phyloP scores from a whole-genome alignment of 2,113 vertebrate genomes.

The Epinephelus lanceolatus region DNA sequence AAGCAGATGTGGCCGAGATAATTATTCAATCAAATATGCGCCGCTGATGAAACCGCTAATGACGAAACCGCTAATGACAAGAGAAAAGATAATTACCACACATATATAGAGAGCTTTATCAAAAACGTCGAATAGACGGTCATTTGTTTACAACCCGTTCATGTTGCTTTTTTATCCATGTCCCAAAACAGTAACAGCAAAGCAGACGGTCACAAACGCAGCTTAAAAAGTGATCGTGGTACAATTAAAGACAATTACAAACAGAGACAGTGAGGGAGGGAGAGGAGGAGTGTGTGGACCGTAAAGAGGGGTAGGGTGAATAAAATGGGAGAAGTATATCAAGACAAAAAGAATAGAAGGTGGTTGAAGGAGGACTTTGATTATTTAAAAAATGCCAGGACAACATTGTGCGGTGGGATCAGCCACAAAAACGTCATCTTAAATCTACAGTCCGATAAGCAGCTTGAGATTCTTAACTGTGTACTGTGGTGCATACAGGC shows the following conservation, averaged over 20 bases:
- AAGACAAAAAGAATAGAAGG: constrained; percentile 56
- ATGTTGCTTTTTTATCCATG: constrained; percentile 11
- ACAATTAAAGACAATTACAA: constrained; percentile 44
- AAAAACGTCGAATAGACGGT: constrained; percentile 41
- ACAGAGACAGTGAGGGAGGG: constrained; percentile 30
- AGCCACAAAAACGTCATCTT: constrained; percentile 78
- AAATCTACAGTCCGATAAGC: constrained; percentile 83
- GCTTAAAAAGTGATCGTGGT: constrained; percentile 31
- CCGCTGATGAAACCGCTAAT: constrained; percentile 50
- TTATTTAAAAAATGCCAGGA: constrained; percentile 80
- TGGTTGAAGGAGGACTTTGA: constrained; percentile 61
- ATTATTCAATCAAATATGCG: constrained; percentile 77
- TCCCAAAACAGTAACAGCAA: constrained; percentile 31
- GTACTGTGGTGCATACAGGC: constrained; percentile 38
- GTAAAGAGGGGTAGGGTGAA: constrained; percentile 34
- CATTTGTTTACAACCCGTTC: constrained; percentile 39
- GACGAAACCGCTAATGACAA: constrained; percentile 41
- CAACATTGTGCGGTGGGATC: constrained; percentile 66
- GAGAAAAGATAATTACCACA: constrained; percentile 58
- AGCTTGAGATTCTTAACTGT: constrained; percentile 69
- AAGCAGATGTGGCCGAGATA: constrained; percentile 55
- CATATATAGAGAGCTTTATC: constrained; percentile 20
- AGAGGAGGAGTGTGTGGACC: constrained; percentile 21
- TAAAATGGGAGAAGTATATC: constrained; percentile 50
- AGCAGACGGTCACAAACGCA: constrained; percentile 27